Conservation (phyloP, 2,797 vertebrate species). For the Anguilla marmorata region DNA sequence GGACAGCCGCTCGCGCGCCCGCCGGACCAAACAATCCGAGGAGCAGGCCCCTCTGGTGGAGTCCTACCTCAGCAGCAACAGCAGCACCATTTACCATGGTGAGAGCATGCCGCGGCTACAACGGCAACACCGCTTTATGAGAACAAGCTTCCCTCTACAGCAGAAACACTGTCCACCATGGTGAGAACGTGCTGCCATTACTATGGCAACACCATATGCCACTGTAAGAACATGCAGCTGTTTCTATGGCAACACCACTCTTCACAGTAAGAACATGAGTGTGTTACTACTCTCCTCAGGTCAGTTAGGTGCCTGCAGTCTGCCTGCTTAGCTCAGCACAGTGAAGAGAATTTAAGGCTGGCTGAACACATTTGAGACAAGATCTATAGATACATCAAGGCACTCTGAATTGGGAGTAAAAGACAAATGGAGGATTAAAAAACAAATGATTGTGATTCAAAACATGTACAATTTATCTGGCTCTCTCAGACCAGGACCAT, state of each 20-base stretch:
- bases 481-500: neutral
- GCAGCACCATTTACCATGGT: slow-evolving; percentile 96
- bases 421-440: neutral
- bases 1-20: slow-evolving; percentile 84
- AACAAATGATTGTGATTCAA: neutral
- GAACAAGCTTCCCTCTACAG: neutral
- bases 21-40: slow-evolving; percentile 88
- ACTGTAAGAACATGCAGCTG: neutral
- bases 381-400: neutral
- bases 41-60: slow-evolving; percentile 97
- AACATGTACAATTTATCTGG: neutral
- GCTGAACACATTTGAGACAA: neutral
- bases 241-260: neutral
- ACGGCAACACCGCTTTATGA: neutral
- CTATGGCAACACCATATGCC: neutral
- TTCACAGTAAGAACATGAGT: neutral
- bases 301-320: neutral
- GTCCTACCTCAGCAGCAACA: slow-evolving; percentile 94
- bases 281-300: neutral
- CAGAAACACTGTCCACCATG: neutral
- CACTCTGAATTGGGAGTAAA: neutral
- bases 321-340: neutral
- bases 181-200: neutral
- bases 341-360: neutral
- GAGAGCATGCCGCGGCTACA: slow-evolving; percentile 28